A percentile compares a stretch with the other conserved stretches of the same genome.
phyloP scores from a whole-genome alignment of 2,888 invertebrate genomes.

The Machimus atricapillus region DNA sequence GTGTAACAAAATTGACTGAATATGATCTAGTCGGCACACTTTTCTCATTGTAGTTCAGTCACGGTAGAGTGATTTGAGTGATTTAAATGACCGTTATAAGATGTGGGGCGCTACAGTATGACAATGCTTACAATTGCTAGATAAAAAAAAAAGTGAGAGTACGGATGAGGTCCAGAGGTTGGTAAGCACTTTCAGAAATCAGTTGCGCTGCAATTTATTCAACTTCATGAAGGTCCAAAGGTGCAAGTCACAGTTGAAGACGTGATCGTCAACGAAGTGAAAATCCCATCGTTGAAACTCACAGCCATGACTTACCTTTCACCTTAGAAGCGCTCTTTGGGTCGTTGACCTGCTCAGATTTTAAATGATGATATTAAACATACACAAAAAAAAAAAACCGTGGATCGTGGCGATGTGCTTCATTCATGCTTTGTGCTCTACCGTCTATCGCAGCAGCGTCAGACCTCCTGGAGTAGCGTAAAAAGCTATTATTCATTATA shows the following conservation, averaged over 20 bases:
- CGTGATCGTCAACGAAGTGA: not conserved
- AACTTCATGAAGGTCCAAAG: not conserved
- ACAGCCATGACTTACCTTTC: constrained; percentile 9
- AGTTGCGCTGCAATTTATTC: not conserved
- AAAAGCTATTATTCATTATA: not conserved
- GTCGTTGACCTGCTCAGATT: constrained; percentile 14
- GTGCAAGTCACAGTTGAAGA: not conserved
- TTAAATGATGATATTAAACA: not conserved
- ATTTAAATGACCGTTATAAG: not conserved
- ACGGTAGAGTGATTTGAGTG: not conserved
- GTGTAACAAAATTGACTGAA: constrained; percentile 10
- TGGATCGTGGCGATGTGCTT: not conserved
- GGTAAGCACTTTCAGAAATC: not conserved
- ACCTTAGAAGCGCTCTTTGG: not conserved
- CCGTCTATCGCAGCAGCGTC: not conserved
- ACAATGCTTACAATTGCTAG: not conserved
- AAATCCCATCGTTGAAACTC: not conserved
- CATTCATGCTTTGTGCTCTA: constrained; percentile 10
- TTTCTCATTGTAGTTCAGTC: not conserved
- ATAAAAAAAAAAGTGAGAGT: constrained; percentile 18
- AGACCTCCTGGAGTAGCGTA: not conserved
- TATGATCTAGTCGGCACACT: not conserved
- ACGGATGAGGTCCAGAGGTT: not conserved
- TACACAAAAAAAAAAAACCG: not conserved
- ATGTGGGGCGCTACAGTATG: not conserved